Evolutionary conservation across 1,140 invertebrate species (phyloP).

Genomic region (Drosophila hydei): DNA sequence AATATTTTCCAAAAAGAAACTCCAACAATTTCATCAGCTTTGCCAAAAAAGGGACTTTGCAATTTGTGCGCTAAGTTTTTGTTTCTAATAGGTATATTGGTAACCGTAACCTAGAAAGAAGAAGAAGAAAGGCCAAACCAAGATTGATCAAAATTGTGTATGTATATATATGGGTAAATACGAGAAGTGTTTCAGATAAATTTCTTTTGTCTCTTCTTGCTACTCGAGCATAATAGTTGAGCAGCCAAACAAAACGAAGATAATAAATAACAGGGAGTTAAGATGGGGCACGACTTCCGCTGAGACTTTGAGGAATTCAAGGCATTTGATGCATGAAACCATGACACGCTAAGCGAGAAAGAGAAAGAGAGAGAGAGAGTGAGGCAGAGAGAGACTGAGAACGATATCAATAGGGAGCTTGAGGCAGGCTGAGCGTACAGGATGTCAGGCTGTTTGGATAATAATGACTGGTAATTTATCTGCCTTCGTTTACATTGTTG

Average conservation of each 20-base stretch:
- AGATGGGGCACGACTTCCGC: not conserved
- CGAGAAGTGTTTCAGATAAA: conserved; percentile 5
- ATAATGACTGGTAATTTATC: conserved; percentile 80
- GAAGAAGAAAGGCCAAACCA: conserved; percentile 46
- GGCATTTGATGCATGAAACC: conserved; percentile 63
- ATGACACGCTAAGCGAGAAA: conserved; percentile 47
- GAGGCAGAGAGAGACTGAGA: conserved; percentile 2
- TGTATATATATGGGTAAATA: not conserved
- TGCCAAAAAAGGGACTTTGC: conserved; percentile 53
- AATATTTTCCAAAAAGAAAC: conserved; percentile 19
- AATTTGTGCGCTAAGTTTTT: conserved; percentile 10
- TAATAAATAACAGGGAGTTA: conserved; percentile 28
- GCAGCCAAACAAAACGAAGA: conserved; percentile 33
- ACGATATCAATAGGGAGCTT: not conserved
- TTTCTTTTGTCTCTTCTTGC: not conserved
- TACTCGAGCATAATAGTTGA: conserved; percentile 23
- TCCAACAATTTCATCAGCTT: conserved; percentile 47
- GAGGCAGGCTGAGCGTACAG: conserved; percentile 18
- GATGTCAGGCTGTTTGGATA: conserved; percentile 71
- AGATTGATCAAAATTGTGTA: conserved; percentile 27
- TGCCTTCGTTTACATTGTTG: conserved; percentile 78
- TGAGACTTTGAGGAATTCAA: conserved; percentile 55
- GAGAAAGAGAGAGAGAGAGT: conserved; percentile 2
- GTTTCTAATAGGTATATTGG: conserved; percentile 68
- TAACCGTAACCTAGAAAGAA: conserved; percentile 78